Evolutionary conservation across 2,797 vertebrate genomes (phyloP).

Genomic region (Eulemur coronatus): DNA sequence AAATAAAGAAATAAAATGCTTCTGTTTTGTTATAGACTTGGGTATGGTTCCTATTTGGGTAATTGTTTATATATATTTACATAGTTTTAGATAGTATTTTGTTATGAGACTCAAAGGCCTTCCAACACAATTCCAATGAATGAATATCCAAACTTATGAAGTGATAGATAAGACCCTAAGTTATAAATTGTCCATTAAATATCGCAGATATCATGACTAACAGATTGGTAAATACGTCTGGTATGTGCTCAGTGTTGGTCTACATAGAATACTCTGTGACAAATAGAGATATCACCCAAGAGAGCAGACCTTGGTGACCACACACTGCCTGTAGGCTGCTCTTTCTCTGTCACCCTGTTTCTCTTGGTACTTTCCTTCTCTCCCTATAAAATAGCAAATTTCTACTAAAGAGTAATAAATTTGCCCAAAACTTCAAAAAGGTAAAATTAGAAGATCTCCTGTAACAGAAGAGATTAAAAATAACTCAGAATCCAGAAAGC

Average conservation of each 20-base stretch:
- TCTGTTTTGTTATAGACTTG: constrained; percentile 46
- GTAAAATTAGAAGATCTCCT: constrained; percentile 30
- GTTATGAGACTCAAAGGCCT: neutral
- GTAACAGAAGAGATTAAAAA: constrained; percentile 55
- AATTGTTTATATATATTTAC: constrained; percentile 44
- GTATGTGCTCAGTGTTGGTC: neutral
- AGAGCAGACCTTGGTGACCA: neutral
- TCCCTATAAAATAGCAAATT: neutral
- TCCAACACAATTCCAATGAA: constrained; percentile 11
- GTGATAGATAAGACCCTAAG: neutral
- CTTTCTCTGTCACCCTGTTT: constrained; percentile 7
- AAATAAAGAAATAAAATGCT: constrained; percentile 60
- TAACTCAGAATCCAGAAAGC: constrained; percentile 16
- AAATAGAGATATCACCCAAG: neutral
- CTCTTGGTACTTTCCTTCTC: constrained; percentile 6
- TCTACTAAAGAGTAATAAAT: constrained; percentile 38
- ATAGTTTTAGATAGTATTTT: constrained; percentile 2
- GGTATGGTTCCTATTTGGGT: neutral
- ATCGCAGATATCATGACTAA: neutral
- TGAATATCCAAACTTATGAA: constrained; percentile 7
- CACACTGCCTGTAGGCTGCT: neutral
- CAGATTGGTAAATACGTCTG: neutral
- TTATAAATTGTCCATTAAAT: constrained; percentile 34
- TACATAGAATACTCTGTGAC: neutral
- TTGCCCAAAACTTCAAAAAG: constrained; percentile 34